Conservation (phyloP, 2,113 vertebrate species). For the Oriolus oriolus region DNA sequence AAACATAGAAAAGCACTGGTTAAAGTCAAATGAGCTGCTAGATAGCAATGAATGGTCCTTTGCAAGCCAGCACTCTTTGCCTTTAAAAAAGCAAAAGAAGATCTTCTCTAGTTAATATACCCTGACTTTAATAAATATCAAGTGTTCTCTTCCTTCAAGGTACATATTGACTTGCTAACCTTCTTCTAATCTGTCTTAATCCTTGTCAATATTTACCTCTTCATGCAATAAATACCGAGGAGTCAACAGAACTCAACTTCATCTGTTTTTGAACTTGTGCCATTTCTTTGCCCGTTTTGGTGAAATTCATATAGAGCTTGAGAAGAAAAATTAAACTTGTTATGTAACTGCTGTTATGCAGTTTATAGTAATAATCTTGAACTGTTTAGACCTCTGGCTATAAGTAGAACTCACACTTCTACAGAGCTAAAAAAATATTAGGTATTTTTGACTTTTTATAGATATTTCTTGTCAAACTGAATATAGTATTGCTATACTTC, state of each 20-base stretch:
- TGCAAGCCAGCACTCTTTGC: background rate
- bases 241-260: background rate
- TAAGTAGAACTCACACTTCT: background rate
- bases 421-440: background rate
- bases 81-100: background rate
- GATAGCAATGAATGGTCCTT: background rate
- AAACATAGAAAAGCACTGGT: background rate
- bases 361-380: background rate
- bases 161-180: conserved; percentile 39
- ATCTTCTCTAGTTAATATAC: background rate
- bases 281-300: background rate
- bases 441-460: background rate
- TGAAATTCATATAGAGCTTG: background rate
- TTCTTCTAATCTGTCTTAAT: conserved; percentile 53
- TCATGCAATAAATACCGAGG: background rate
- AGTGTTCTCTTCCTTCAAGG: conserved; percentile 12
- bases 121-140: conserved; percentile 28
- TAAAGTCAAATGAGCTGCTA: background rate
- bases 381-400: background rate
- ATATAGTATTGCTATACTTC: background rate
- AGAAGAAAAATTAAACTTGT: background rate
- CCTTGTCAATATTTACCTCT: conserved; percentile 55
- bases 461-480: background rate
- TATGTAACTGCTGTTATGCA: background rate
- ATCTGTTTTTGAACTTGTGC: background rate